Evolutionary conservation across 2,888 invertebrate species (phyloP).

Genomic region (Lasioglossum calceatum): DNA sequence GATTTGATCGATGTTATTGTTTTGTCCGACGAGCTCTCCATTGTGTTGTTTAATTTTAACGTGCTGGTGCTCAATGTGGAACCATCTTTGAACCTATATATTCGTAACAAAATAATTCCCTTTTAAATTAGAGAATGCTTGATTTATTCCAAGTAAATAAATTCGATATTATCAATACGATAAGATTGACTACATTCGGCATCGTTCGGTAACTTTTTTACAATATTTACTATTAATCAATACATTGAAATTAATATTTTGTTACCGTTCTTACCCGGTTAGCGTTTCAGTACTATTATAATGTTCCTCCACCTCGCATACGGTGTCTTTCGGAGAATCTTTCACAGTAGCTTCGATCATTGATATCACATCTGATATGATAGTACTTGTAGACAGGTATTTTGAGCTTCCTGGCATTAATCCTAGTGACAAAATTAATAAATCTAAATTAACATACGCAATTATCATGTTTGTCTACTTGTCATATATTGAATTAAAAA

Average conservation of each 20-base stretch:
- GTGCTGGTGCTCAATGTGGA: slow-evolving; percentile 74
- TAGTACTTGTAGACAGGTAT: slow-evolving; percentile 90
- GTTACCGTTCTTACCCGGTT: slow-evolving; percentile 75
- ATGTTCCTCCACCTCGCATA: slow-evolving; percentile 77
- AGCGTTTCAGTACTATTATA: slow-evolving; percentile 80
- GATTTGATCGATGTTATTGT: slow-evolving; percentile 75
- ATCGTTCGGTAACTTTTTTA: not conserved
- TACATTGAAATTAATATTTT: not conserved
- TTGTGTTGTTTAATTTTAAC: slow-evolving; percentile 71
- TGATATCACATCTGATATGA: slow-evolving; percentile 93
- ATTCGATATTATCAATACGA: not conserved
- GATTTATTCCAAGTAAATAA: not conserved
- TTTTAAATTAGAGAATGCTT: not conserved
- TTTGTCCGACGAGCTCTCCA: slow-evolving; percentile 75
- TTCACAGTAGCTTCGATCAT: slow-evolving; percentile 86
- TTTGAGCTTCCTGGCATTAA: slow-evolving; percentile 82
- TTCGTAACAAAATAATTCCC: not conserved
- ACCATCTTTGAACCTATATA: slow-evolving; percentile 74
- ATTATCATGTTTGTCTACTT: too few species aligned
- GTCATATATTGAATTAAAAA: too few species aligned
- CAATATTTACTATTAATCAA: not conserved
- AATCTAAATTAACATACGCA: not conserved
- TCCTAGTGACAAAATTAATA: slow-evolving; percentile 25
- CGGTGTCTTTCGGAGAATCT: slow-evolving; percentile 72
- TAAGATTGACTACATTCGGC: too few species aligned